These are phyloP conservation scores for Acropternis orthonyx DNA, from an alignment of 2,797 vertebrate species.

Conservation along the genomic window DNA sequence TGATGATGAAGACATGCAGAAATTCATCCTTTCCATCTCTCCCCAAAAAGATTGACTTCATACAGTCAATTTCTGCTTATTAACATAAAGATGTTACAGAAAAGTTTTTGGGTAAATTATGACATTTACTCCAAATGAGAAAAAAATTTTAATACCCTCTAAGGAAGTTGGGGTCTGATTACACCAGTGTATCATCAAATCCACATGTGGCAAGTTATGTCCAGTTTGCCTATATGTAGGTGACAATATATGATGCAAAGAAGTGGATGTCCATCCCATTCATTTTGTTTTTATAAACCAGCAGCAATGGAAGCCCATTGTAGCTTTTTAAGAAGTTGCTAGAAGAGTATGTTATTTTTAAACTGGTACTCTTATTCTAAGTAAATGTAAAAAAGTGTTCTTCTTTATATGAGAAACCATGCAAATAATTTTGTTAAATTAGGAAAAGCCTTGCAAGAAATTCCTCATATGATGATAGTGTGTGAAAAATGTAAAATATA, in stretches of 20 bases:
- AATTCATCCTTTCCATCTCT: background rate
- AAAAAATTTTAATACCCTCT: background rate
- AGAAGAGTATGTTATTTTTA: background rate
- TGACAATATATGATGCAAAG: background rate
- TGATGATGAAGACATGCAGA: background rate
- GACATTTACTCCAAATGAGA: background rate
- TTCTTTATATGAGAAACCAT: slow-evolving; percentile 4
- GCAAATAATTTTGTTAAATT: slow-evolving; percentile 18
- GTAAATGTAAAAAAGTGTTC: background rate
- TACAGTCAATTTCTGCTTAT: background rate
- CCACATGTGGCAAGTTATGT: background rate
- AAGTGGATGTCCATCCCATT: background rate
- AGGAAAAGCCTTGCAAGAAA: background rate
- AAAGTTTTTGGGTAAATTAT: background rate
- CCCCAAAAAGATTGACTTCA: background rate
- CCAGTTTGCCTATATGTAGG: background rate
- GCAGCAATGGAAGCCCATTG: background rate
- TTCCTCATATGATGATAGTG: background rate
- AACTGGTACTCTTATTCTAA: slow-evolving; percentile 2
- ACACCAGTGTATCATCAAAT: background rate
- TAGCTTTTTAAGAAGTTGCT: slow-evolving; percentile 11
- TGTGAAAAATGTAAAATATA: slow-evolving; percentile 43
- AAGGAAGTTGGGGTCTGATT: background rate
- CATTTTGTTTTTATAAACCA: background rate
- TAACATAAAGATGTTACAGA: background rate